Evolutionary conservation across 2,888 invertebrate genomes (phyloP).

Genomic region (Chymomyza caudatula): DNA sequence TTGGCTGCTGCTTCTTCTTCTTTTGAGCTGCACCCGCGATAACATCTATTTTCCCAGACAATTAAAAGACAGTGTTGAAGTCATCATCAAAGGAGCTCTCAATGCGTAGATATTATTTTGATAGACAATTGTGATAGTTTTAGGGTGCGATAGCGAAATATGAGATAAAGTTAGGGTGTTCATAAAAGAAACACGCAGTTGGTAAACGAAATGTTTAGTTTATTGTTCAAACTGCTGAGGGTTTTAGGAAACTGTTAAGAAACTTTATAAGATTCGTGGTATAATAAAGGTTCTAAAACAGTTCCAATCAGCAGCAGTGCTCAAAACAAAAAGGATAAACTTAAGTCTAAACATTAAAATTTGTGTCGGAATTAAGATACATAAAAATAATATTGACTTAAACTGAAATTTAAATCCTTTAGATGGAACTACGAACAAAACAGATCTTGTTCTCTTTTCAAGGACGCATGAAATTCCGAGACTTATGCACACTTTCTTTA

Average conservation of each 20-base stretch:
- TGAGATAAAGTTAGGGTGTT: background rate
- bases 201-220: background rate
- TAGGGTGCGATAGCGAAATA: background rate
- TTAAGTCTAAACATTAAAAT: too few species aligned
- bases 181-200: background rate
- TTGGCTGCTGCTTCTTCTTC: background rate
- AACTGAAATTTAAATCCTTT: too few species aligned
- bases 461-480: too few species aligned
- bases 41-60: constrained; percentile 62
- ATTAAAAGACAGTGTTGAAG: constrained; percentile 34
- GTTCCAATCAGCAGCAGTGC: too few species aligned
- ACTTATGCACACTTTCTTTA: too few species aligned
- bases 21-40: constrained; percentile 31
- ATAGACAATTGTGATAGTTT: background rate
- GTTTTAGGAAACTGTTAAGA: background rate
- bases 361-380: too few species aligned
- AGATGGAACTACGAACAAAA: too few species aligned
- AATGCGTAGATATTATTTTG: background rate
- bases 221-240: background rate
- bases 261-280: background rate
- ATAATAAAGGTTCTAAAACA: too few species aligned
- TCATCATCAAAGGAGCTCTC: background rate
- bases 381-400: too few species aligned
- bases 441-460: too few species aligned
- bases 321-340: too few species aligned